A percentile compares a stretch with the other conserved stretches of the same genome.
phyloP scores from a whole-genome alignment of 2,888 invertebrate species.

The Brenthis daphne region DNA sequence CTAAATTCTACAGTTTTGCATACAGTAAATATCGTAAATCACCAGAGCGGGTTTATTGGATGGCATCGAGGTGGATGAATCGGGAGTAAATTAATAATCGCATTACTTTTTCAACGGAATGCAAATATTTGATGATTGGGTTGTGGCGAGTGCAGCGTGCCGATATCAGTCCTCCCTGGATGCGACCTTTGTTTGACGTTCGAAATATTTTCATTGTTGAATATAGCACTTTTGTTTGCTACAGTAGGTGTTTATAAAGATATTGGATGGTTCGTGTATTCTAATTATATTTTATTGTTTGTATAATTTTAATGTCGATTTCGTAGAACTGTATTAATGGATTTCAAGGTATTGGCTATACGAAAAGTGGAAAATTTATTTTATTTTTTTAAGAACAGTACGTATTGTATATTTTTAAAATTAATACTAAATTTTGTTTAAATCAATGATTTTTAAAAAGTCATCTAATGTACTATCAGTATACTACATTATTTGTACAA shows the following conservation, averaged over 20 bases:
- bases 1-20: conserved; percentile 60
- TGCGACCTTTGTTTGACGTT: conserved; percentile 33
- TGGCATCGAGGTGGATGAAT: conserved; percentile 68
- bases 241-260: conserved; percentile 15
- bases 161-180: conserved; percentile 51
- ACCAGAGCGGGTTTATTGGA: conserved; percentile 53
- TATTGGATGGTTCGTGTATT: conserved; percentile 19
- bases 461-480: no score
- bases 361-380: no score
- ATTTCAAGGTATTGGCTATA: no score
- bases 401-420: no score
- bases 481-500: no score
- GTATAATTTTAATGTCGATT: no score
- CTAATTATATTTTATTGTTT: not conserved
- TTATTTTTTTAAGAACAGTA: no score
- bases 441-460: no score
- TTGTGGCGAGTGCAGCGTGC: conserved; percentile 46
- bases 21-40: conserved; percentile 60
- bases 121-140: conserved; percentile 80
- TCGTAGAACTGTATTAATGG: no score
- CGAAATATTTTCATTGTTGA: conserved; percentile 14
- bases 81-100: conserved; percentile 79
- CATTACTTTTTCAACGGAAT: conserved; percentile 79
- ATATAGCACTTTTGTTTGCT: not conserved
- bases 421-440: no score